Conservation (phyloP, 2,113 vertebrate species). For the Phalacrocorax pelagicus region DNA sequence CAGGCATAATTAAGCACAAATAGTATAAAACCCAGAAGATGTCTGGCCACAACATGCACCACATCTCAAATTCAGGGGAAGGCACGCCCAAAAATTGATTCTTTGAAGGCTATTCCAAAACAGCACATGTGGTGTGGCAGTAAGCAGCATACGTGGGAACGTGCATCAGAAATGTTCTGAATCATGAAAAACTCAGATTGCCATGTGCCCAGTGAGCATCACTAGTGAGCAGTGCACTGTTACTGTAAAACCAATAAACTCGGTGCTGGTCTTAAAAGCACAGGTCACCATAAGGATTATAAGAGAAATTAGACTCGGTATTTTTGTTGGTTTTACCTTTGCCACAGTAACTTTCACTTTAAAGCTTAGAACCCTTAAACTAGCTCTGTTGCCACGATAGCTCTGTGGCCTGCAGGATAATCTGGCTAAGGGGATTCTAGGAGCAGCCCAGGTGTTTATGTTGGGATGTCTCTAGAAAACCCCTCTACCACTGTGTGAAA, state of each 20-base stretch:
- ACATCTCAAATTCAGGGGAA: not conserved
- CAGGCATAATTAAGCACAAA: slow-evolving; percentile 1
- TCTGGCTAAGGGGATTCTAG: not conserved
- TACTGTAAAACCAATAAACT: not conserved
- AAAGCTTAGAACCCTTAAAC: not conserved
- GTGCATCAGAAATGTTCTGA: not conserved
- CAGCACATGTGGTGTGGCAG: not conserved
- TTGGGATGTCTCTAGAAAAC: not conserved
- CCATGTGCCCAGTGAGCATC: not conserved
- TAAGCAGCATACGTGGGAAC: not conserved
- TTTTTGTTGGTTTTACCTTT: not conserved
- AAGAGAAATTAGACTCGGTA: not conserved
- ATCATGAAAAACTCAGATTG: not conserved
- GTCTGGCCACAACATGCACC: not conserved
- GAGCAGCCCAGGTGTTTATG: not conserved
- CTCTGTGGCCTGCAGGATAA: not conserved
- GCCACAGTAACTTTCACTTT: not conserved
- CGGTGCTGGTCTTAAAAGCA: not conserved
- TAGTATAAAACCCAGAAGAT: not conserved
- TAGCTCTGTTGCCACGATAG: not conserved
- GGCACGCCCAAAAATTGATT: not conserved
- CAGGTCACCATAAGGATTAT: not conserved
- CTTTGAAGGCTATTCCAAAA: not conserved
- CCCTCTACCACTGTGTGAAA: not conserved
- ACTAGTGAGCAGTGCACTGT: not conserved